These are phyloP conservation scores for Pangasianodon hypophthalmus DNA, from an alignment of 2,113 vertebrate genomes.

Conservation along the genomic window DNA sequence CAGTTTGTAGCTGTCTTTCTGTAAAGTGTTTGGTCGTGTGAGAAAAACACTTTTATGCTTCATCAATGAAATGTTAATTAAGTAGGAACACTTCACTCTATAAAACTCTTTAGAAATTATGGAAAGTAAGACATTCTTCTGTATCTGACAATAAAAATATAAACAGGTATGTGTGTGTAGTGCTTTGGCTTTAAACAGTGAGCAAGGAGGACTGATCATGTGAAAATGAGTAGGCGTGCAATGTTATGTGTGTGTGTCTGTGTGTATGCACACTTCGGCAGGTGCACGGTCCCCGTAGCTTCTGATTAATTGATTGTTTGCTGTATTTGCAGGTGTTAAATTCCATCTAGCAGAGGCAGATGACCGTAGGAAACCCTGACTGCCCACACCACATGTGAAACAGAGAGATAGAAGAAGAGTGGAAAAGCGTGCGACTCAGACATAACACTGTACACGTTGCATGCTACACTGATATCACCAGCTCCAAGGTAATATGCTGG, in stretches of 20 bases:
- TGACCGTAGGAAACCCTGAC: constrained; percentile 34
- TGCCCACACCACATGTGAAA: constrained; percentile 9
- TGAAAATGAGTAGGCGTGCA: constrained; percentile 19
- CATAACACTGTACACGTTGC: neutral
- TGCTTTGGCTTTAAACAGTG: neutral
- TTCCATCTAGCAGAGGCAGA: constrained; percentile 47
- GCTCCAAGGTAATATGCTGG: neutral
- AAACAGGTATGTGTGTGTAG: neutral
- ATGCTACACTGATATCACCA: neutral
- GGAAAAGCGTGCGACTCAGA: constrained; percentile 31
- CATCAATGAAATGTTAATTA: constrained; percentile 4
- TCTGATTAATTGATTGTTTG: constrained; percentile 59
- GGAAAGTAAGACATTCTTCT: neutral
- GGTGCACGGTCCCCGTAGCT: constrained; percentile 50
- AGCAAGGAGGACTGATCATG: neutral
- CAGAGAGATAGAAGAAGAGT: constrained; percentile 46
- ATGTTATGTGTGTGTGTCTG: constrained; percentile 6
- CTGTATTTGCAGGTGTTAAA: constrained; percentile 56
- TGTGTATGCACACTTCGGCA: constrained; percentile 48
- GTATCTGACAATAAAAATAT: neutral
- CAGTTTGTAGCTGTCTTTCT: neutral
- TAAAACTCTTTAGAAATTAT: neutral
- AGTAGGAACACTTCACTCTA: neutral
- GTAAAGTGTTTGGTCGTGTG: neutral
- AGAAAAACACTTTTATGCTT: neutral